These are phyloP conservation scores for Mesorhabditis sp. DNA, from an alignment of 2,888 invertebrate genomes.

Conservation along the genomic window DNA sequence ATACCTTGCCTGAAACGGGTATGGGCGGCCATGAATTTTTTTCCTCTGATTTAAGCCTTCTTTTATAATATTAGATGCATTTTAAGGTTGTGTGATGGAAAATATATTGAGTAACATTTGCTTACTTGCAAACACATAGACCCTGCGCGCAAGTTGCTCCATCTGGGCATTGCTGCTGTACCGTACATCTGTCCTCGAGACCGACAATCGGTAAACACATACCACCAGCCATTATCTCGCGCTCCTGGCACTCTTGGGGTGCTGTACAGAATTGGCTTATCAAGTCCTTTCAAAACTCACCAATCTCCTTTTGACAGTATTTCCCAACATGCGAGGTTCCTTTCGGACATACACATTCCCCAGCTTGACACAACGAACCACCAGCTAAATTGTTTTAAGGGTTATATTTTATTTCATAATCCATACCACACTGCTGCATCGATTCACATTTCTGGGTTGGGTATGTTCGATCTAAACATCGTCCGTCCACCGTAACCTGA, in stretches of 20 bases:
- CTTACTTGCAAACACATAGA: slow-evolving; percentile 8
- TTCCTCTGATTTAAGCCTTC: background rate
- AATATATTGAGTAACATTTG: background rate
- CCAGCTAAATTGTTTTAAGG: slow-evolving; percentile 17
- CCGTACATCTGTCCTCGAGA: slow-evolving; percentile 13
- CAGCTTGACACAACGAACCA: slow-evolving; percentile 32
- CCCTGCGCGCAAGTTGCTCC: slow-evolving; percentile 7
- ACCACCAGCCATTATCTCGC: slow-evolving; percentile 1
- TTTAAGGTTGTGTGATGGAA: too few relatives aligned
- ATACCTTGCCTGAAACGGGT: slow-evolving; percentile 20
- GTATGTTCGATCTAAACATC: slow-evolving; percentile 24
- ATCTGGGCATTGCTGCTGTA: slow-evolving; percentile 16
- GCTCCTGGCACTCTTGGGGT: background rate
- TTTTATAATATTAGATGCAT: too few relatives aligned
- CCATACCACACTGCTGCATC: slow-evolving; percentile 30
- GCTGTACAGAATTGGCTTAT: background rate
- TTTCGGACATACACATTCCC: slow-evolving; percentile 30
- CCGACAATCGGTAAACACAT: slow-evolving; percentile 10
- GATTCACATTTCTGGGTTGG: slow-evolving; percentile 30
- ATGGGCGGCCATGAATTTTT: background rate
- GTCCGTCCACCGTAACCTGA: slow-evolving; percentile 35
- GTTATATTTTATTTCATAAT: background rate
- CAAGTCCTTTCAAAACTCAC: slow-evolving; percentile 14
- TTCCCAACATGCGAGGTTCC: slow-evolving; percentile 31
- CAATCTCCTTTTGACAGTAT: slow-evolving; percentile 31